Conservation (phyloP, 2,797 vertebrate genomes). For the Varecia variegata region DNA sequence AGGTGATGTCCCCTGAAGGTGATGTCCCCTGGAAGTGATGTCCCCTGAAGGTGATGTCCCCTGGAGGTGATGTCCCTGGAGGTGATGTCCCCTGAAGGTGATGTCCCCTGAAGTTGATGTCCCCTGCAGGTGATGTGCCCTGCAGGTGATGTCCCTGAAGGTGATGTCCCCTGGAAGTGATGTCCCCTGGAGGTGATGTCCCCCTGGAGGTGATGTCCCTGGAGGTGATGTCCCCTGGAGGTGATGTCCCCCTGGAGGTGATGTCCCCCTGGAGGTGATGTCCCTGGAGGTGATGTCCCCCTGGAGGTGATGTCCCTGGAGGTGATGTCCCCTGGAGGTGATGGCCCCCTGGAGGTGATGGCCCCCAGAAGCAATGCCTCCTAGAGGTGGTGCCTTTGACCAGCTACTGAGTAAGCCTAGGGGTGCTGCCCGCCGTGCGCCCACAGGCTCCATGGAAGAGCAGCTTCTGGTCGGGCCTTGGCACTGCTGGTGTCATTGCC, state of each 20-base stretch:
- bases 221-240: not conserved
- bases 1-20: not conserved
- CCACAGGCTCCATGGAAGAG: not conserved
- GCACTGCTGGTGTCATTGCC: not conserved
- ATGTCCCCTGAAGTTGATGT: not conserved
- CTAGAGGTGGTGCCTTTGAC: not conserved
- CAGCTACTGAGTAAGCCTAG: not conserved
- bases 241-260: not conserved
- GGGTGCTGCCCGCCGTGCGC: not conserved
- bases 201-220: not conserved
- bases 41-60: not conserved
- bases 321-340: not conserved
- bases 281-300: not conserved
- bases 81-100: not conserved
- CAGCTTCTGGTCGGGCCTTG: not conserved
- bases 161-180: not conserved
- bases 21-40: not conserved
- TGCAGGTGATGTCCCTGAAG: not conserved
- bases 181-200: not conserved
- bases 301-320: not conserved
- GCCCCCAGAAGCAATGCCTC: not conserved
- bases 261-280: not conserved
- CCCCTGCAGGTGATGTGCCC: accelerated
- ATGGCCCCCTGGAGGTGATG: not conserved
- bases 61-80: not conserved